Percentiles rank a stretch among this genome's conserved stretches.
These are phyloP conservation scores for Onychomys leucogaster DNA, from an alignment of 2,797 vertebrate species.

Conservation along the genomic window DNA sequence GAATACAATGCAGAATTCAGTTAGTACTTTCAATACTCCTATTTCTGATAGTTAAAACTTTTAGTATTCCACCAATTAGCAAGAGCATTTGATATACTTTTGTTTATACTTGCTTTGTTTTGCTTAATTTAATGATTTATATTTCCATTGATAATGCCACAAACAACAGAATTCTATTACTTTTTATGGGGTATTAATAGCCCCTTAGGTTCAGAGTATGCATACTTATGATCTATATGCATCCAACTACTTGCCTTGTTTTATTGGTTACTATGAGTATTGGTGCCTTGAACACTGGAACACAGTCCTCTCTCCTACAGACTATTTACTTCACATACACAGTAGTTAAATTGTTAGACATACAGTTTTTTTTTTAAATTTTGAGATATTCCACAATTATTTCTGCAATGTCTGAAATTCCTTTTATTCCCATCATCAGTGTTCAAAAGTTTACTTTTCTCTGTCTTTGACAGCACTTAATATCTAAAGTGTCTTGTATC, in stretches of 20 bases:
- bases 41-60: background rate
- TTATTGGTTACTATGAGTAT: background rate
- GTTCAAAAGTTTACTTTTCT: too few relatives aligned
- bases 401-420: background rate
- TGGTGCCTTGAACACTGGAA: background rate
- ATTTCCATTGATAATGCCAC: background rate
- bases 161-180: background rate
- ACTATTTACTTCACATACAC: background rate
- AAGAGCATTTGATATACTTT: background rate
- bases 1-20: background rate
- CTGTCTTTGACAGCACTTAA: background rate
- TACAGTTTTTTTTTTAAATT: too few relatives aligned
- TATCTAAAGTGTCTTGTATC: background rate
- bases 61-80: background rate
- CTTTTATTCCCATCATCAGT: too few relatives aligned
- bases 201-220: background rate
- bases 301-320: background rate
- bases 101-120: background rate
- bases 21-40: background rate
- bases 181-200: background rate
- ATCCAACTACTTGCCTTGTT: background rate
- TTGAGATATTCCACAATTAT: background rate
- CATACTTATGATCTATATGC: background rate
- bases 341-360: background rate
- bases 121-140: background rate